Evolutionary conservation across 2,888 invertebrate genomes (phyloP).

Genomic region (Drosophila paracracens): DNA sequence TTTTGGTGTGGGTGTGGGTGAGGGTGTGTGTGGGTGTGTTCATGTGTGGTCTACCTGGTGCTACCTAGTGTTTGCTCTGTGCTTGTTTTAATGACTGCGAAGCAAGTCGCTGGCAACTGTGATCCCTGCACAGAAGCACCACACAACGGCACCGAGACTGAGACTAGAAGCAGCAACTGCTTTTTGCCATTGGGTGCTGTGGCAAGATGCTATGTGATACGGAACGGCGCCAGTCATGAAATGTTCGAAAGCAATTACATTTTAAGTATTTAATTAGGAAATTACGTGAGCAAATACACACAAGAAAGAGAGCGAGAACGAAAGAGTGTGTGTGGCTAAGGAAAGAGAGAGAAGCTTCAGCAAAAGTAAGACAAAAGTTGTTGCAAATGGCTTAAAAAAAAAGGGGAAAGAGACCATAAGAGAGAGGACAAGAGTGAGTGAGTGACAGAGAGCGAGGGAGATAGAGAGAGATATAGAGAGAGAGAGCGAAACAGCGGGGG

Average conservation of each 20-base stretch:
- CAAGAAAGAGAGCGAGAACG: neutral
- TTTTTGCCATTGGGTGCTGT: neutral
- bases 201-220: neutral
- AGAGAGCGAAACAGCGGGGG: neutral
- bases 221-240: constrained; percentile 42
- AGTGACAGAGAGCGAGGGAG: neutral
- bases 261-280: constrained; percentile 81
- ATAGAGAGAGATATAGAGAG: neutral
- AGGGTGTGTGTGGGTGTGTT: constrained; percentile 16
- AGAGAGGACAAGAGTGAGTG: neutral
- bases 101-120: constrained; percentile 33
- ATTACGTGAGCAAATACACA: constrained; percentile 72
- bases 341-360: neutral
- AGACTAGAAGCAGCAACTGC: constrained; percentile 19
- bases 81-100: constrained; percentile 61
- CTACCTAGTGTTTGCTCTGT: constrained; percentile 31
- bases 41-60: neutral
- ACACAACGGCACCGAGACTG: constrained; percentile 20
- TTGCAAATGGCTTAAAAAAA: constrained; percentile 45
- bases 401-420: neutral
- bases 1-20: constrained; percentile 9
- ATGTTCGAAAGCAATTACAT: constrained; percentile 81
- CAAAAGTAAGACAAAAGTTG: constrained; percentile 39
- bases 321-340: neutral
- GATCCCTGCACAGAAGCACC: constrained; percentile 10